Base-by-base conservation (phyloP, 1,140 invertebrate species). In the Vanessa tameamea region DNA sequence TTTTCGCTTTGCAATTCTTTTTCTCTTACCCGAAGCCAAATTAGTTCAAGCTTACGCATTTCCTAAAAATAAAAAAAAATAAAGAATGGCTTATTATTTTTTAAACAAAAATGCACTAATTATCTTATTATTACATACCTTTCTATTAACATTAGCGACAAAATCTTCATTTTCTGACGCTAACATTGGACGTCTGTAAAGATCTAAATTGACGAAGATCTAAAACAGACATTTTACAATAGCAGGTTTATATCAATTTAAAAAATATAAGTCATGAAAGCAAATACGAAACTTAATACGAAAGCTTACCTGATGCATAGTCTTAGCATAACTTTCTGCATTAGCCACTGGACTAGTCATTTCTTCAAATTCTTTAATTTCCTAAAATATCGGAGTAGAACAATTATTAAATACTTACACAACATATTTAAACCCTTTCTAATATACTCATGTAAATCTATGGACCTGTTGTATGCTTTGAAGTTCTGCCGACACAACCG, bases 111-210 rank as follows among this genome's bases (percentile, higher is more conserved):
- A 15, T 15, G 43, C 53, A 5, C 16, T 47, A 57, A 51, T 20
- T 69, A 59, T 48, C 16, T 16, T 50, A 16, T 47, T 8, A 37
- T 37, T 59, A 7, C 0, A 74, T 79, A 89, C 89, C 84, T 89
- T 89, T 76, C 89, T 81, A 55, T 91, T 91, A n/a, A 90, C 82
- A 74, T 89, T 91, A 3, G 90, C 88, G n/a, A 92, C 70, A 64
- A 90, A 90, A 76, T 92, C 90, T 82, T 92, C 88, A 76, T 92
- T 92, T 69, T 92, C 90, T 14, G 85, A 75, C 3, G 88, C 88
- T 53, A 92, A 72, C 77, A 92, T 78, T 3, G 90, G 88, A 13
- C 88, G 82, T 72, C 78, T 82, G 67, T 92, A 92, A 0, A 92
- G 73, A 74, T 92, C 85, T 47, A 92, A 77, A 68, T 81, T 86